These are phyloP conservation scores for Vanessa cardui DNA, from an alignment of 2,888 invertebrate genomes.

Conservation along the genomic window DNA sequence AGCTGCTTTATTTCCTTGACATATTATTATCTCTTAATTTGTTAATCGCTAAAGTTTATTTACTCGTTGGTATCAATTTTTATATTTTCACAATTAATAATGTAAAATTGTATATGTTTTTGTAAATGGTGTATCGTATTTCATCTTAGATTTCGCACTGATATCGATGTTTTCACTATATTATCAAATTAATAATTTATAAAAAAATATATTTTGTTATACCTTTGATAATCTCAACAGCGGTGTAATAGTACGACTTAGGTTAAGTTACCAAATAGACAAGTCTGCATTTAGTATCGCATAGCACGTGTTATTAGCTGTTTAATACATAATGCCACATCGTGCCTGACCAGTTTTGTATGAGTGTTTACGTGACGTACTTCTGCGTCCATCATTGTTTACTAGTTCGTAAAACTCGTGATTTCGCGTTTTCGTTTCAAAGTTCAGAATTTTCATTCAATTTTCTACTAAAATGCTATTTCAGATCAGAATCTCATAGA, in stretches of 20 bases:
- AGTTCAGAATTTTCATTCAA: neutral
- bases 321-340: slow-evolving; percentile 61
- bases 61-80: slow-evolving; percentile 42
- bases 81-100: slow-evolving; percentile 28
- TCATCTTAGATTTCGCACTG: slow-evolving; percentile 15
- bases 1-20: slow-evolving; percentile 49
- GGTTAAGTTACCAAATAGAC: slow-evolving; percentile 71
- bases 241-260: slow-evolving; percentile 47
- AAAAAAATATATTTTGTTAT: slow-evolving; percentile 25
- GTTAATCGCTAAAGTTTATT: slow-evolving; percentile 47
- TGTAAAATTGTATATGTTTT: slow-evolving; percentile 21
- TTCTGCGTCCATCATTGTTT: slow-evolving; percentile 45
- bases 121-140: slow-evolving; percentile 14
- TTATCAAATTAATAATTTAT: slow-evolving; percentile 25
- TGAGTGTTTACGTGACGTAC: slow-evolving; percentile 51
- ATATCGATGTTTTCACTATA: slow-evolving; percentile 5
- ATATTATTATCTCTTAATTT: slow-evolving; percentile 49
- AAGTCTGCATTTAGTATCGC: slow-evolving; percentile 73
- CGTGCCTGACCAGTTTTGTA: slow-evolving; percentile 71
- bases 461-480: neutral
- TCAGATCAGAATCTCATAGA: neutral
- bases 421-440: neutral
- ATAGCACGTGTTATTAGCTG: slow-evolving; percentile 51
- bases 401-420: slow-evolving; percentile 31
- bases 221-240: slow-evolving; percentile 20